Evolutionary conservation across 2,113 vertebrate genomes (phyloP), one percentile per base, ranked within the genome.

Genomic region (Accipiter virgatus): DNA sequence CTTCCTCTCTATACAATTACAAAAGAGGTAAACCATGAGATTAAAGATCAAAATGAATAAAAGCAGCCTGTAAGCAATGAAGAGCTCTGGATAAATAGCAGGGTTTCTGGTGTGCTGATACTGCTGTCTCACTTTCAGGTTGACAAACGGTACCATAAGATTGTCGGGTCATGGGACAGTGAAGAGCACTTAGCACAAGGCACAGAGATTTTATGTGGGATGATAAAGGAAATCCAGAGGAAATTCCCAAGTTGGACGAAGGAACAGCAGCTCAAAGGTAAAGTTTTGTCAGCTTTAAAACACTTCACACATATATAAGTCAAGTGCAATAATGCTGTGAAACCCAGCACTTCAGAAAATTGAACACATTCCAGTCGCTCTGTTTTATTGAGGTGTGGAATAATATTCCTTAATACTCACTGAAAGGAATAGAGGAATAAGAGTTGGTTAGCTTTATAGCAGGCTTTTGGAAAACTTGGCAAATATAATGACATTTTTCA

Each of bases 191-290:
- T 97, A 48, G 72, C 5, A 20, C 95, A 98, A 88, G 92, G 66
- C 36, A 96, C 95, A 13, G 52, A 86, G 50, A 98, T 98, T 81
- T 96, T 98, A 16, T 56, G 50, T 3, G 23, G 21, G 9, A 95
- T 52, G 22, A 92, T 96, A 86, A 75, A 75, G 2, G 18, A 15
- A 6, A 93, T 98, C 31, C 42, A 93, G 79, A 89, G 65, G 12
- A 97, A 97, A 93, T 98, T 97, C 84, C 97, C 95, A 23, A 42
- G 3, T 2, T 98, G 97, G 98, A 94, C 97, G 38, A 94, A 94
- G 38, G 97, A 98, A 59, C 96, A 98, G 31, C 97, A 97, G 42
- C 93, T 98, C 40, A 98, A 98, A 98, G 97, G 97, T 97, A 88
- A 18, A 62, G 25, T n/a, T 70, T 34, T 53, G 53, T 47, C 42